Evolutionary conservation across 2,797 vertebrate genomes (phyloP), one percentile per base, ranked within the genome.

Genomic region (Gadopsis bispinosus): DNA sequence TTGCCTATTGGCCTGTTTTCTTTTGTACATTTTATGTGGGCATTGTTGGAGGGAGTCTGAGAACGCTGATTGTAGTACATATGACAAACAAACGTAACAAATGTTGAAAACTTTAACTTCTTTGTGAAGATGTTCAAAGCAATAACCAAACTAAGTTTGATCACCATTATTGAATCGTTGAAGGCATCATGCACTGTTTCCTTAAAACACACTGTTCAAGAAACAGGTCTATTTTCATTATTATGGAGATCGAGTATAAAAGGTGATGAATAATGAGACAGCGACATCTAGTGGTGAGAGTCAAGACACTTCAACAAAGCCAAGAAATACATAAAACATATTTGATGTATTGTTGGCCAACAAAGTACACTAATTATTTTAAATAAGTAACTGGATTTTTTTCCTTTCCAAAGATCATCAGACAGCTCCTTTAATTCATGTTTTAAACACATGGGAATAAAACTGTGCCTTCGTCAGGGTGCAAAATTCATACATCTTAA

Each of bases 231-330:
- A 39, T 54, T 33, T 54, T 55, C 41, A 29, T n/a, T 4, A 33
- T 6, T 16, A 17, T 39, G 13, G 16, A 19, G 39, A 9, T 14
- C 0, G 4, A n/a, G 1, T 1, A 4, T 13, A 29, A 20, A 66
- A 16, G 17, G 11, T n/a, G 6, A 58, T 58, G 22, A 53, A 17
- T 47, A 10, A 31, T 2, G 3, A 55, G 51, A 77, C 33, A 67
- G 62, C 0, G 56, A 7, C 80, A 55, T 58, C 77, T 80, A 41
- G 74, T 74, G 81, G 67, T 60, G 3, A 35, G 3, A n/a, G 7
- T 4, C 16, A 33, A 43, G 48, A 62, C 33, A 5, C 33, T 5
- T 33, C 33, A 33, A 33, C 33, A 33, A 33, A 33, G 33, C 33
- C 33, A 33, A 33, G 33, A 33, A 33, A 33, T 33, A 33, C 33